These are phyloP conservation scores for Oxyruncus cristatus DNA, from an alignment of 2,113 vertebrate genomes.

Conservation along the genomic window DNA sequence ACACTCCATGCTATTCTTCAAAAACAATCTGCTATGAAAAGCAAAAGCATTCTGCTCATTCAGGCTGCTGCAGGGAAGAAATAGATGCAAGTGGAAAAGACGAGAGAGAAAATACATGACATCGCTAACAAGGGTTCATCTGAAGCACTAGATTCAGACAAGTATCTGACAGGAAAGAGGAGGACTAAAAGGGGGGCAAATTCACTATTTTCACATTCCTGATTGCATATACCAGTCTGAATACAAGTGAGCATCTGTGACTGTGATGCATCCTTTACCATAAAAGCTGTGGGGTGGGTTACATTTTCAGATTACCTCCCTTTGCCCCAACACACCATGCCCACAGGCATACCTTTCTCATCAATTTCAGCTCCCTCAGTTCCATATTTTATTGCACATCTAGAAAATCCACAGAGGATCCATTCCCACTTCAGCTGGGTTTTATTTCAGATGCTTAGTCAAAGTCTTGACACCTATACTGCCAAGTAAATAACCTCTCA, in stretches of 20 bases:
- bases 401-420: background rate
- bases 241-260: background rate
- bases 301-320: background rate
- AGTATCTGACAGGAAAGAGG: background rate
- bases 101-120: background rate
- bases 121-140: background rate
- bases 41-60: slow-evolving; percentile 9
- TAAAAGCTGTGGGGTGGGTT: background rate
- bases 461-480: slow-evolving; percentile 36
- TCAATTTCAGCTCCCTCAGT: background rate
- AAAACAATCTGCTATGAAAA: background rate
- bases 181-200: background rate
- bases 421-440: background rate
- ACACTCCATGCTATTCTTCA: background rate
- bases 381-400: background rate
- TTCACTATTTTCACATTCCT: background rate
- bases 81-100: background rate
- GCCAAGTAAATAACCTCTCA: slow-evolving; percentile 27
- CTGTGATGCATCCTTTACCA: background rate
- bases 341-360: background rate
- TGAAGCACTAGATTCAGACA: background rate
- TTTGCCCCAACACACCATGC: background rate
- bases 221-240: background rate
- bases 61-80: background rate
- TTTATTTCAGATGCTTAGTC: slow-evolving; percentile 41